These are phyloP conservation scores for Zaprionus obscuricornis DNA, from an alignment of 2,888 invertebrate genomes.

Conservation along the genomic window DNA sequence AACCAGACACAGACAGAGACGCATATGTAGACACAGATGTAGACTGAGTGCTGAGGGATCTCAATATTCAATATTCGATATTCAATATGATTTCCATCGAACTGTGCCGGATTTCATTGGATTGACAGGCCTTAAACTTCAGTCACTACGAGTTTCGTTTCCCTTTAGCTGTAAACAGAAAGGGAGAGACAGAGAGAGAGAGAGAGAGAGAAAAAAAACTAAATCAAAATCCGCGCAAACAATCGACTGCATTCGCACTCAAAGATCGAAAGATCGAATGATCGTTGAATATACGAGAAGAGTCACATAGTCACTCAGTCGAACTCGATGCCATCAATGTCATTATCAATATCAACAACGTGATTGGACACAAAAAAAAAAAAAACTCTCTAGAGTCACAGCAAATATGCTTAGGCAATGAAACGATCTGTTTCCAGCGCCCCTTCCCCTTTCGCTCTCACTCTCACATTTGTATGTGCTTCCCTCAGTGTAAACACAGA, in stretches of 20 bases:
- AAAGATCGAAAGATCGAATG: slow-evolving; percentile 43
- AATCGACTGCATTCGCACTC: slow-evolving; percentile 74
- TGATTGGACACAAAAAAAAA: slow-evolving; percentile 74
- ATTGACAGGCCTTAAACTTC: slow-evolving; percentile 59
- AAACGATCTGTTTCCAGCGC: slow-evolving; percentile 42
- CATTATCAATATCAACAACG: slow-evolving; percentile 81
- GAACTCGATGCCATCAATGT: slow-evolving; percentile 78
- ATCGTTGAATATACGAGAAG: slow-evolving; percentile 41
- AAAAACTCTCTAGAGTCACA: slow-evolving; percentile 22
- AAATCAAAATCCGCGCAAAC: slow-evolving; percentile 72
- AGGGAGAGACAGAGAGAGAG: too few species aligned
- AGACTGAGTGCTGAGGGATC: too few species aligned
- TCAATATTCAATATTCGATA: too few species aligned
- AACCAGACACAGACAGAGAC: slow-evolving; percentile 20
- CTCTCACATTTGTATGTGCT: not conserved
- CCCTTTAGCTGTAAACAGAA: too few species aligned
- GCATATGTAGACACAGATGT: slow-evolving; percentile 1
- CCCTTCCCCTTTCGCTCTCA: not conserved
- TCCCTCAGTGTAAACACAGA: slow-evolving; percentile 62
- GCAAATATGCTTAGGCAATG: slow-evolving; percentile 45
- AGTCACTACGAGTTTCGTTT: too few species aligned
- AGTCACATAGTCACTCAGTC: slow-evolving; percentile 71
- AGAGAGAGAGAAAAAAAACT: slow-evolving; percentile 36
- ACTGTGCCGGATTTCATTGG: slow-evolving; percentile 70
- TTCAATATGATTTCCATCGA: slow-evolving; percentile 69